Base-by-base conservation (phyloP, 2,888 invertebrate genomes). In the Busseola fusca region DNA sequence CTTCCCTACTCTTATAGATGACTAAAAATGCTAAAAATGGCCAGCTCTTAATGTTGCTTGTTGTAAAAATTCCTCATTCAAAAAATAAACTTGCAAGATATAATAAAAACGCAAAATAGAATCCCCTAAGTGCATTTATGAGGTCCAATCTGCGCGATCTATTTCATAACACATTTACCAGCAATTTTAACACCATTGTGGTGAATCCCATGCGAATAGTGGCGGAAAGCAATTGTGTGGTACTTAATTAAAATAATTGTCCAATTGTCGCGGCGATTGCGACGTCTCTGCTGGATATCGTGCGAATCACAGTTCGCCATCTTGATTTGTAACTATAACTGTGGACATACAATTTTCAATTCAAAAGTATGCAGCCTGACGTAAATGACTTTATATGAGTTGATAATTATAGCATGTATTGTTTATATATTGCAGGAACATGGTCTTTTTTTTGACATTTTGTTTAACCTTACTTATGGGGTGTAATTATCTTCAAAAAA, bases 201-300 rank as follows among this genome's bases (percentile, higher is more conserved):
- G 80, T 78, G 76, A 82, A 87, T 87, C 83, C 74, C 82, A 80
- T 84, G 82, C 57, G 74, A 75, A 86, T 83, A 75, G 80, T 84
- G 73, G 76, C 87, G 84, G 84, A 81, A 86, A 86, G 81, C 86
- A 85, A 90, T 90, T 88, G 87, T 81, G 75, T 50, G 78, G 81
- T 87, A 87, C 86, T 90, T 89, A 89, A 91, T 91, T 92, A 88
- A 87, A 86, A 88, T 91, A 91, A 92, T 92, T 91, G 87, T 86
- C 82, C 89, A 90, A 92, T 92, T 90, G 88, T 87, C 84, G 81
- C 69, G 66, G 69, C 69, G 80, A 89, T 85, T 78, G 82, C 82
- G 81, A 87, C 84, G 85, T 80, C 80, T 82, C 86, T 88, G 88
- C 88, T 89, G 88, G 85, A 85, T 81, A 76, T 70, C 84, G 86